Evolutionary conservation across 2,888 invertebrate genomes (phyloP).

Genomic region (Malthinus seriepunctatus): DNA sequence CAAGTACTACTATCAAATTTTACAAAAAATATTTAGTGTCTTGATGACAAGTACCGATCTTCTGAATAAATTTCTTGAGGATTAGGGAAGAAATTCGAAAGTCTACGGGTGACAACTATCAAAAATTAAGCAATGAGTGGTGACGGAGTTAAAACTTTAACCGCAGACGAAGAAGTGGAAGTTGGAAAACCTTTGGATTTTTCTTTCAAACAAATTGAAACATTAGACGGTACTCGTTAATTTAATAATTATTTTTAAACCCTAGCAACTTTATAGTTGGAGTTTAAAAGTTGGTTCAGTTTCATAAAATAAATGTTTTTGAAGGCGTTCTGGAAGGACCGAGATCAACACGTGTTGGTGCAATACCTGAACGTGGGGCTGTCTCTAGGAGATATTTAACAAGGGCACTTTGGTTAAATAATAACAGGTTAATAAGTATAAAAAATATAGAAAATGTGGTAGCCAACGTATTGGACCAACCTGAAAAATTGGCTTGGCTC

Average conservation of each 20-base stretch:
- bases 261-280: not conserved
- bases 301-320: conserved; percentile 9
- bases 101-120: no score
- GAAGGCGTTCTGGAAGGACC: conserved; percentile 48
- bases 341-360: conserved; percentile 51
- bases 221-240: conserved; percentile 21
- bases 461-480: conserved; percentile 51
- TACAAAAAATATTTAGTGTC: no score
- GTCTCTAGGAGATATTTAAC: conserved; percentile 54
- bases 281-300: not conserved
- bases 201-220: conserved; percentile 31
- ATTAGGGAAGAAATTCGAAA: no score
- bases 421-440: conserved; percentile 54
- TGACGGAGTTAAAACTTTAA: conserved; percentile 7
- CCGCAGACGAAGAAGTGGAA: conserved; percentile 40
- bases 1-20: no score
- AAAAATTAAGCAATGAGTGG: no score
- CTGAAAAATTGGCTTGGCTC: conserved; percentile 56
- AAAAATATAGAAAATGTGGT: conserved; percentile 50
- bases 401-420: conserved; percentile 58
- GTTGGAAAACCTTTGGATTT: conserved; percentile 42
- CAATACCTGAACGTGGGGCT: conserved; percentile 49
- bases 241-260: not conserved
- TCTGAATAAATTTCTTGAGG: no score
- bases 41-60: no score